These are phyloP conservation scores for Ranitomeya imitator DNA, from an alignment of 2,113 vertebrate species.

Conservation along the genomic window DNA sequence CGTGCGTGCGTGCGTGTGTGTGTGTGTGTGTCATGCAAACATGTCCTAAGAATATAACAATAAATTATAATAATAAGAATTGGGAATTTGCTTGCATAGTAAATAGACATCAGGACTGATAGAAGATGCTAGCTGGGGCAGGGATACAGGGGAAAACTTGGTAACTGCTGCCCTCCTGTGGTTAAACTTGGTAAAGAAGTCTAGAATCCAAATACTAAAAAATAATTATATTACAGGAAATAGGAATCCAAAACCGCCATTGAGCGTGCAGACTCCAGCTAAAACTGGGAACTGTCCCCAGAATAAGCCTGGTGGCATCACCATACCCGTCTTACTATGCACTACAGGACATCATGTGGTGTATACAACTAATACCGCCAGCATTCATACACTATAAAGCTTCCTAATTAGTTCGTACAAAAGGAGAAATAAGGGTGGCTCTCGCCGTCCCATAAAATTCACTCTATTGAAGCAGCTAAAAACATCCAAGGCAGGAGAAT, in stretches of 20 bases:
- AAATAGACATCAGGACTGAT: background rate
- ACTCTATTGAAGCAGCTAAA: too few relatives aligned
- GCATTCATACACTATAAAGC: too few relatives aligned
- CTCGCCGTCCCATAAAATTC: too few relatives aligned
- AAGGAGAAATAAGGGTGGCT: too few relatives aligned
- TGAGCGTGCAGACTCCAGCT: background rate
- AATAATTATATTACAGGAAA: background rate
- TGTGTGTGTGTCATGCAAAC: too few relatives aligned
- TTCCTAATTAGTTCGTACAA: too few relatives aligned
- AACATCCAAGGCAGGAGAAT: too few relatives aligned
- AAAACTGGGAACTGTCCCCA: background rate
- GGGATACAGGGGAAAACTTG: background rate
- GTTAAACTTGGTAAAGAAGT: background rate
- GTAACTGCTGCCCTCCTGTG: conserved; percentile 17
- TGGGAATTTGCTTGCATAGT: background rate
- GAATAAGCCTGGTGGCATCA: background rate
- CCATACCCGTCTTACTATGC: background rate
- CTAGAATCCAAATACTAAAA: background rate
- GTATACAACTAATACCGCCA: background rate
- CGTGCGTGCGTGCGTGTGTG: too few relatives aligned
- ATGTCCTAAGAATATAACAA: too few relatives aligned
- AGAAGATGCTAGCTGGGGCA: background rate
- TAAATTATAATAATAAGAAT: too few relatives aligned
- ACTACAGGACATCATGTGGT: background rate
- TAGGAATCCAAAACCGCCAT: background rate